phyloP scores from a whole-genome alignment of 2,888 invertebrate species.

The Drosophila kambysellisi region DNA sequence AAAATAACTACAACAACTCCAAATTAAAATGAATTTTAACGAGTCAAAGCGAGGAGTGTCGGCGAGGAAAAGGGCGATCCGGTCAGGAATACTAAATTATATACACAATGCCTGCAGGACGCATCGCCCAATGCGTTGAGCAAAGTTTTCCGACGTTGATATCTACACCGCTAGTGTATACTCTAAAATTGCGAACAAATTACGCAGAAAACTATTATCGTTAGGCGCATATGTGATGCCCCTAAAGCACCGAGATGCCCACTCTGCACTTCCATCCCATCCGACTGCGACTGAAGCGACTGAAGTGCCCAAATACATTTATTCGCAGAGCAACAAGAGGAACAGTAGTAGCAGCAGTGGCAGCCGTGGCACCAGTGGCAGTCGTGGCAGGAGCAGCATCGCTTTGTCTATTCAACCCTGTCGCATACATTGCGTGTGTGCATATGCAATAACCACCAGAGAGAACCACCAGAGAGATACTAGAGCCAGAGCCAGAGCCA shows the following conservation, averaged over 20 bases:
- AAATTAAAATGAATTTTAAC: constrained; percentile 81
- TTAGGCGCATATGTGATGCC: constrained; percentile 84
- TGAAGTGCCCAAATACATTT: constrained; percentile 72
- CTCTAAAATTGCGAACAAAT: constrained; percentile 82
- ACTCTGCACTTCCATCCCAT: constrained; percentile 21
- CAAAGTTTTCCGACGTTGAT: constrained; percentile 55
- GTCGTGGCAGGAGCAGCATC: constrained; percentile 27
- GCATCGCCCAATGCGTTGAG: constrained; percentile 26
- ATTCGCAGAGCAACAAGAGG: constrained; percentile 11
- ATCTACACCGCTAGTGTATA: constrained; percentile 49
- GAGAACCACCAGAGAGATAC: constrained; percentile 6
- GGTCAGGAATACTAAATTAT: constrained; percentile 69
- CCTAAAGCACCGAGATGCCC: constrained; percentile 57
- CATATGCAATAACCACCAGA: constrained; percentile 64
- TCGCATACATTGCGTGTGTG: constrained; percentile 52
- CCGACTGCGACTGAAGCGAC: constrained; percentile 56
- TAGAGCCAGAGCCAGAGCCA: constrained; percentile 4
- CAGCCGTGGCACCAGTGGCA: constrained; percentile 12
- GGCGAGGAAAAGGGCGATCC: constrained; percentile 38
- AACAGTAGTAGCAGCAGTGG: constrained; percentile 19
- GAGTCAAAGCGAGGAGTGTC: constrained; percentile 78
- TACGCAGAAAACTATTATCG: constrained; percentile 85
- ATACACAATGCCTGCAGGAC: constrained; percentile 52
- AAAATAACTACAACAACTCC: constrained; percentile 32
- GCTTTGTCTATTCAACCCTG: constrained; percentile 66